Percentiles rank a stretch among this genome's conserved stretches.
These are phyloP conservation scores for Enteromius mattozi DNA, from an alignment of 2,797 vertebrate genomes.

Conservation along the genomic window DNA sequence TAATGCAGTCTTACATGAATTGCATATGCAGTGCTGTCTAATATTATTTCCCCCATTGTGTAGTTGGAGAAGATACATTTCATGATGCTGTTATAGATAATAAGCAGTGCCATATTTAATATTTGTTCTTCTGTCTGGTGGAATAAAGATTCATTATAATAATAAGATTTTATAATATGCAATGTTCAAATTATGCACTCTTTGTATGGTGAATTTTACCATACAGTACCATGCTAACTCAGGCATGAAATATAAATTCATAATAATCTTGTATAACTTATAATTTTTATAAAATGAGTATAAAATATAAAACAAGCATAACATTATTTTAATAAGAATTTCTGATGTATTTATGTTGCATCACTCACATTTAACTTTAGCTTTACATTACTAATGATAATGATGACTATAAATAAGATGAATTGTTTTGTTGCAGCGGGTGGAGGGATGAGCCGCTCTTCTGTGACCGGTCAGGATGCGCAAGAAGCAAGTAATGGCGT, in stretches of 20 bases:
- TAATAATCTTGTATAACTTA: background rate
- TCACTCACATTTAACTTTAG: background rate
- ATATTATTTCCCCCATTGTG: background rate
- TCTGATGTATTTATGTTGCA: background rate
- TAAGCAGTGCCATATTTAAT: background rate
- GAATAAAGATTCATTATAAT: background rate
- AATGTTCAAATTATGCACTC: background rate
- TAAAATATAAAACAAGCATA: too few relatives aligned
- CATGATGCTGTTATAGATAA: background rate
- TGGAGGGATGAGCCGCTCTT: constrained; percentile 84
- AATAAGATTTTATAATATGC: background rate
- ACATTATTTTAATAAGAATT: background rate
- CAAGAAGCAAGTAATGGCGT: constrained; percentile 77
- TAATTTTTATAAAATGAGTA: too few relatives aligned
- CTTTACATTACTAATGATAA: constrained; percentile 20
- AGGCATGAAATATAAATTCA: background rate
- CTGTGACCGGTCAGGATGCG: constrained; percentile 77
- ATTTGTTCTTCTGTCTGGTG: too few relatives aligned
- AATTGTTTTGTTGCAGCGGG: constrained; percentile 67
- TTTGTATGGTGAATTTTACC: background rate
- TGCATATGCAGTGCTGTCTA: background rate
- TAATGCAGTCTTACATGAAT: background rate
- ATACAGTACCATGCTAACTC: background rate
- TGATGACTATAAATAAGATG: constrained; percentile 13
- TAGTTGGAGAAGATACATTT: background rate